Conservation (phyloP, 1,140 invertebrate genomes). For the Asobara japonica region DNA sequence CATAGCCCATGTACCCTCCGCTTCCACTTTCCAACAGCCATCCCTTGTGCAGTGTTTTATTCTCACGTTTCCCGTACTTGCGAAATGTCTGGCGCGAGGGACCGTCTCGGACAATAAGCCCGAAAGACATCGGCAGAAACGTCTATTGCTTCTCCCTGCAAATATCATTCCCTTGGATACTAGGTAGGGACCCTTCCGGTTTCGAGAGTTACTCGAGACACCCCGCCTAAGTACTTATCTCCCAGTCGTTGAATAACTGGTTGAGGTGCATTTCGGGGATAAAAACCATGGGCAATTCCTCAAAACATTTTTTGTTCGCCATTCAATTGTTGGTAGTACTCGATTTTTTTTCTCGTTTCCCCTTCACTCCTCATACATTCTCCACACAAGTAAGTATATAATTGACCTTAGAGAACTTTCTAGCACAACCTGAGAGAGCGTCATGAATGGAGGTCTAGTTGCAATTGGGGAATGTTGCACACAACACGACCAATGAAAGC, state of each 20-base stretch:
- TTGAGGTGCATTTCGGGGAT: not conserved
- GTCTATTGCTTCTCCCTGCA: not conserved
- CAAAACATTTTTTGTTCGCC: conserved; percentile 5
- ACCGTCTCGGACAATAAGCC: not conserved
- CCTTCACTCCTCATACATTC: not conserved
- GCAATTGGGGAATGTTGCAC: not conserved
- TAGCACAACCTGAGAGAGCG: not conserved
- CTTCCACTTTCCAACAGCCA: not conserved
- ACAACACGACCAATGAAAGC: not conserved
- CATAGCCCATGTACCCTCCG: not conserved
- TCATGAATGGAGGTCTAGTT: not conserved
- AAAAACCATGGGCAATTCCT: not conserved
- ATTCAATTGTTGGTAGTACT: too few relatives aligned
- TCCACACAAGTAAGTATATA: not conserved
- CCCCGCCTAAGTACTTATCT: not conserved
- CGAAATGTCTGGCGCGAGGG: not conserved
- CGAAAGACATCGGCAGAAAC: not conserved
- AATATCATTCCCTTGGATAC: conserved; percentile 2
- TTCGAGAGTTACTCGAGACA: conserved; percentile 10
- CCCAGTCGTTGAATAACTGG: not conserved
- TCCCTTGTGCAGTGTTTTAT: not conserved
- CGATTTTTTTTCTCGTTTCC: not conserved
- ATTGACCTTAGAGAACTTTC: not conserved
- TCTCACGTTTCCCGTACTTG: not conserved
- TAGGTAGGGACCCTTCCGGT: not conserved